Evolutionary conservation across 2,888 invertebrate species (phyloP), one percentile per base, ranked within the genome.

Genomic region (Cremastobaeus sp.): DNA sequence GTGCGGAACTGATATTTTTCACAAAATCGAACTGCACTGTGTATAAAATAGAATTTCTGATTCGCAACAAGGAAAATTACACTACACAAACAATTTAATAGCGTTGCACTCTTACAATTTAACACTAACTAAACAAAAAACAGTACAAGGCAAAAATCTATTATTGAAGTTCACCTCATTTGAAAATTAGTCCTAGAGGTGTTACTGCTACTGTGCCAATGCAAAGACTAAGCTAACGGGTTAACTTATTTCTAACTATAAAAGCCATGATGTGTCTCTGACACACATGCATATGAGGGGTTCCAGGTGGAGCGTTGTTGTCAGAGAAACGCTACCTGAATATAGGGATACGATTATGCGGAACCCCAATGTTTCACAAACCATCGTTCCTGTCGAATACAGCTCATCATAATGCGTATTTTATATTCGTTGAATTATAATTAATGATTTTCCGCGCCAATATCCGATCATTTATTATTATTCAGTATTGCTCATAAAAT

Each of bases 191-290:
- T 35, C 68, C 57, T 59, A 12, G 81, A 86, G 86, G 81, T 87
- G 86, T 86, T 87, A 82, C 83, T 80, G 78, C 82, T 75, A 76
- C 83, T 81, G 81, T 84, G 85, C 82, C 85, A 83, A 85, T 86
- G 83, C 82, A 78, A 81, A 83, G 86, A 87, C 87, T 87, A 87
- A 87, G 79, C 83, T 71, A 84, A 85, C 84, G 86, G 86, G 85
- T 86, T 86, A 86, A 86, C 83, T 84, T 86, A 87, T 87, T 86
- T 84, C 77, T 78, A 83, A 84, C 84, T 84, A 82, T 80, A 82
- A 84, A 86, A 84, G 83, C 78, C 83, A 84, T 85, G 85, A 79
- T 47, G 72, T 70, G 68, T 69, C 66, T 66, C 41, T 57, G 68
- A 65, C 65, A 70, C 69, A 76, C 77, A 73, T 74, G 71, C 68